Percentiles rank a stretch among this genome's conserved stretches.
These are phyloP conservation scores for Epizoanthus fatuus DNA, from an alignment of 92 coral and sea anemone genomes.

Conservation along the genomic window DNA sequence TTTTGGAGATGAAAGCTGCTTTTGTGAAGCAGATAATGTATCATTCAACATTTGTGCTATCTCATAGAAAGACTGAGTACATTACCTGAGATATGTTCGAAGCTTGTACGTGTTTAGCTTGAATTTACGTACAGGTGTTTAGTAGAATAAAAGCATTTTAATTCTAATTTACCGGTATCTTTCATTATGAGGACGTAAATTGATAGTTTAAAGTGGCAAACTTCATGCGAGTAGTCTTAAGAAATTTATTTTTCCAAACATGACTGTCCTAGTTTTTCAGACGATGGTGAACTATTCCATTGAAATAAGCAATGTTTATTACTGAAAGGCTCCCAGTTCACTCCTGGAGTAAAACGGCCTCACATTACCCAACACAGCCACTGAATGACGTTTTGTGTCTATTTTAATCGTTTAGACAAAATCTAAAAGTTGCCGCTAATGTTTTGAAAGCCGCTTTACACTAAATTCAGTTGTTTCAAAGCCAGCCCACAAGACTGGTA, in stretches of 20 bases:
- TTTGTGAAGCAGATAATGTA: too few relatives aligned
- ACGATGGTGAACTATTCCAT: too few relatives aligned
- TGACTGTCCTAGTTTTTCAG: not conserved
- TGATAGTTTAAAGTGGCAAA: constrained; percentile 14
- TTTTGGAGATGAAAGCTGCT: not conserved
- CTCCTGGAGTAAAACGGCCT: too few relatives aligned
- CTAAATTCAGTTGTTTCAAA: not conserved
- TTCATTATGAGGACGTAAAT: constrained; percentile 9
- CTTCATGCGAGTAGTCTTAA: not conserved
- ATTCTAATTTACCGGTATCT: not conserved
- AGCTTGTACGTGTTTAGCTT: too few relatives aligned
- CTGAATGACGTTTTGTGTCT: not conserved
- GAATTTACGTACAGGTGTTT: constrained; percentile 9
- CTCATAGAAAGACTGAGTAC: too few relatives aligned
- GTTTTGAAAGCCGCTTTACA: not conserved
- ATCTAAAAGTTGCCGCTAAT: not conserved
- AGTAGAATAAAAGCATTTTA: constrained; percentile 34
- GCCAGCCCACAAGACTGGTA: not conserved
- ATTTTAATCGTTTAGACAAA: constrained; percentile 7
- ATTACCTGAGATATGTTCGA: too few relatives aligned
- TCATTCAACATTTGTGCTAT: too few relatives aligned
- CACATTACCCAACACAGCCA: too few relatives aligned
- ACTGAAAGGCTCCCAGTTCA: too few relatives aligned
- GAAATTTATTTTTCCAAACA: not conserved
- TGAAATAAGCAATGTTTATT: too few relatives aligned